Conservation (phyloP, 2,113 vertebrate genomes). For the Fregata magnificens region DNA sequence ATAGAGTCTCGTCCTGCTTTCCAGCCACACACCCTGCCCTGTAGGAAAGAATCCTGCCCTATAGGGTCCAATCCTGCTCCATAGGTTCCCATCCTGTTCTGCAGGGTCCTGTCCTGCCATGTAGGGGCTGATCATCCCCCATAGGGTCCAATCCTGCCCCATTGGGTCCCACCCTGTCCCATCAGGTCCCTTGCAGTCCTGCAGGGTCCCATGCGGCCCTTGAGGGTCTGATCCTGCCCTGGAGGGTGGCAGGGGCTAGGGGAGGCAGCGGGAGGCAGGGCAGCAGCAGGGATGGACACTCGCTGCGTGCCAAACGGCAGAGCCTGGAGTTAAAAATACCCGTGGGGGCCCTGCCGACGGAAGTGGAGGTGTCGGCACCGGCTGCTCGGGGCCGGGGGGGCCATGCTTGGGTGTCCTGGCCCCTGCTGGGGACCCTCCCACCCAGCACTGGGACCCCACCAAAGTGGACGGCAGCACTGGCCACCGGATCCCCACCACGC, state of each 20-base stretch:
- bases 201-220: fast-evolving
- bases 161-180: background rate
- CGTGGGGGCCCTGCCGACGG: background rate
- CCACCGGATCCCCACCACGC: fast-evolving
- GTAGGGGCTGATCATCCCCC: fast-evolving
- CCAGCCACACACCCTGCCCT: background rate
- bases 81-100: background rate
- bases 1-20: fast-evolving
- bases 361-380: slow-evolving; percentile 56
- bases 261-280: background rate
- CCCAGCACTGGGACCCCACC: background rate
- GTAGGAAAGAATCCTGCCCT: background rate
- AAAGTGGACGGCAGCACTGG: background rate
- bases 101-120: too few relatives aligned
- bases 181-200: fast-evolving
- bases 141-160: fast-evolving
- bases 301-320: background rate
- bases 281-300: background rate
- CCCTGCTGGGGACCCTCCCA: background rate
- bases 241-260: background rate
- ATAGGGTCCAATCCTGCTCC: background rate
- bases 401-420: background rate
- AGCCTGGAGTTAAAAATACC: slow-evolving; percentile 42
- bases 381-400: background rate
- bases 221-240: background rate